A percentile compares a stretch with the other conserved stretches of the same genome.
Conservation (phyloP, 1,140 invertebrate species). For the Xylocopa sonorina region DNA sequence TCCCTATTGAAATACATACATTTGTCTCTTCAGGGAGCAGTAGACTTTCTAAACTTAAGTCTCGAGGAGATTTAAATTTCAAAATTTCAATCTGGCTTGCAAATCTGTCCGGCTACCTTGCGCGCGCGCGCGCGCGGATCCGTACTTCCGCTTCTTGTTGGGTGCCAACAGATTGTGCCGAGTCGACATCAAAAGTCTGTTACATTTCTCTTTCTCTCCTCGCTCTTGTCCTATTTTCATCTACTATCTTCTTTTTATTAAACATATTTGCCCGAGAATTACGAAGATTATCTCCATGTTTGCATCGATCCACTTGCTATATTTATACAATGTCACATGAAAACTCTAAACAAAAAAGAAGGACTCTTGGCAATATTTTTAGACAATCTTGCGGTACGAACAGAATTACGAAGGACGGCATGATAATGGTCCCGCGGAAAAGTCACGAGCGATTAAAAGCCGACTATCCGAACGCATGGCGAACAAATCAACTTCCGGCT, state of each 20-base stretch:
- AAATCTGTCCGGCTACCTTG: constrained; percentile 66
- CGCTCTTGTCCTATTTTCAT: constrained; percentile 6
- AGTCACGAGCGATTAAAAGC: neutral
- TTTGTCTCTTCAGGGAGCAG: constrained; percentile 47
- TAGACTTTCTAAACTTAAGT: constrained; percentile 73
- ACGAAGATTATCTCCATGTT: neutral
- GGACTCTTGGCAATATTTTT: too few species aligned
- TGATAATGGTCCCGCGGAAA: neutral
- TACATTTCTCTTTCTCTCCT: constrained; percentile 65
- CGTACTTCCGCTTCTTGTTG: constrained; percentile 56
- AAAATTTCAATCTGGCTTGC: constrained; percentile 80
- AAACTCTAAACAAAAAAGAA: too few species aligned
- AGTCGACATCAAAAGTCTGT: constrained; percentile 76
- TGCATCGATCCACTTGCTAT: neutral
- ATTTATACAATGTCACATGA: too few species aligned
- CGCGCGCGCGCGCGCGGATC: constrained; percentile 47
- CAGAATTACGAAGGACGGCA: constrained; percentile 13
- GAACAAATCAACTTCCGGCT: constrained; percentile 61
- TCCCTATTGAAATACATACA: constrained; percentile 56
- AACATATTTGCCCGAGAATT: too few species aligned
- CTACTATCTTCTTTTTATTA: neutral
- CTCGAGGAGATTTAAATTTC: constrained; percentile 76
- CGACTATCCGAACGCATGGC: neutral
- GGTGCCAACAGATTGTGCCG: constrained; percentile 66
- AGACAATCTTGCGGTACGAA: too few species aligned